Percentiles rank a stretch among this genome's conserved stretches.
Conservation (phyloP, 2,888 invertebrate genomes). For the Eilema caniola region DNA sequence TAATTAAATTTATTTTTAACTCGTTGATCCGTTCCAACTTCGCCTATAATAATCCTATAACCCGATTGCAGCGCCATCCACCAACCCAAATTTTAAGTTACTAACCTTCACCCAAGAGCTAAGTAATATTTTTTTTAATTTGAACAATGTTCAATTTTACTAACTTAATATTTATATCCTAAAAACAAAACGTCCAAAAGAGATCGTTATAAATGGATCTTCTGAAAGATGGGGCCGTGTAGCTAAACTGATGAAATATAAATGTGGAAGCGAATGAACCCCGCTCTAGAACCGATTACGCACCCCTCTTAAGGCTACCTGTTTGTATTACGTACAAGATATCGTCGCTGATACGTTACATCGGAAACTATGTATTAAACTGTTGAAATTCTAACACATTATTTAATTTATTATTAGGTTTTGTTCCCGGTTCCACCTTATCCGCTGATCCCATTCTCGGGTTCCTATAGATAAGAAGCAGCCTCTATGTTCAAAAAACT, state of each 20-base stretch:
- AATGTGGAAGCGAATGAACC: not conserved
- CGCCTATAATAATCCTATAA: not conserved
- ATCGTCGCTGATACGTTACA: not conserved
- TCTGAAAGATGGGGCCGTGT: not conserved
- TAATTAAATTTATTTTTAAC: not conserved
- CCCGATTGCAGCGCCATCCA: not conserved
- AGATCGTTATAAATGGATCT: not conserved
- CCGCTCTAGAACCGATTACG: slow-evolving; percentile 12
- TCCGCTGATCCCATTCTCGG: too few relatives aligned
- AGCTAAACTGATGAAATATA: slow-evolving; percentile 14
- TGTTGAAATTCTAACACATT: too few relatives aligned
- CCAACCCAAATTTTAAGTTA: not conserved
- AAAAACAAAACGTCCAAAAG: not conserved
- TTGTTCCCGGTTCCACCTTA: too few relatives aligned
- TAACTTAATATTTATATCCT: not conserved
- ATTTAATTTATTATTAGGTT: too few relatives aligned
- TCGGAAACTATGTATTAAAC: not conserved
- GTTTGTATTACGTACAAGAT: slow-evolving; percentile 19
- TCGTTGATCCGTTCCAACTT: not conserved
- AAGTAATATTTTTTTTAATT: too few relatives aligned
- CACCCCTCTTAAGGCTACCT: slow-evolving; percentile 18
- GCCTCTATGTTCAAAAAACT: too few relatives aligned
- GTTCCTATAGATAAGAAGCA: too few relatives aligned
- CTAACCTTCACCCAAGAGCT: not conserved
- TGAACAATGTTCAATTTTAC: not conserved